Percentiles rank a stretch among this genome's conserved stretches.
Conservation (phyloP, 92 coral and sea anemone genomes). For the Parazoanthus darwini region DNA sequence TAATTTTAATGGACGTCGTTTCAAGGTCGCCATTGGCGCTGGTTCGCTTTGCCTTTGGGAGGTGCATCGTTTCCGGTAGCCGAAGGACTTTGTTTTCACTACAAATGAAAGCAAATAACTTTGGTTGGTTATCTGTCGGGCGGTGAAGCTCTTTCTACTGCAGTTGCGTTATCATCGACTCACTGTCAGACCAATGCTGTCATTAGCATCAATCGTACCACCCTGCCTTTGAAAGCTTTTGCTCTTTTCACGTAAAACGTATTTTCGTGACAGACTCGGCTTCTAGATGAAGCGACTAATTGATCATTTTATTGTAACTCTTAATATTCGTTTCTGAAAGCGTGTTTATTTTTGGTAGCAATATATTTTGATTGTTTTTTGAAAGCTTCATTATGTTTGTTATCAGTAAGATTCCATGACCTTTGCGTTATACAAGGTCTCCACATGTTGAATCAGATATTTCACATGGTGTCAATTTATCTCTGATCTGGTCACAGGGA, state of each 20-base stretch:
- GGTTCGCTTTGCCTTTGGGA: background rate
- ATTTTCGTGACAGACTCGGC: background rate
- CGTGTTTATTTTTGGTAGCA: constrained; percentile 6
- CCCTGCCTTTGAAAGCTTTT: background rate
- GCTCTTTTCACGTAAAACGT: background rate
- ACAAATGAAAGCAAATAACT: background rate
- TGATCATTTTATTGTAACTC: background rate
- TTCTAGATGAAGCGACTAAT: background rate
- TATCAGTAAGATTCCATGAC: background rate
- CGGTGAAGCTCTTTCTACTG: background rate
- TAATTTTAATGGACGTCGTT: background rate
- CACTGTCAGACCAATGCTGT: background rate
- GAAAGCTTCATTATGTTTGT: background rate
- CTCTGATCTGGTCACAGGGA: background rate
- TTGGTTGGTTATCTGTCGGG: background rate
- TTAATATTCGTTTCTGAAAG: background rate
- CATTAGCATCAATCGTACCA: background rate
- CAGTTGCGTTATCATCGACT: background rate
- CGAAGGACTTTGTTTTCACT: background rate
- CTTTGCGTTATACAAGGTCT: background rate
- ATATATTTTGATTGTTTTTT: constrained; percentile 7
- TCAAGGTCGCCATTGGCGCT: background rate
- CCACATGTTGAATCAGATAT: constrained; percentile 25
- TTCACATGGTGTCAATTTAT: background rate
- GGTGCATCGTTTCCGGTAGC: background rate